Percentiles rank a stretch among this genome's conserved stretches.
phyloP scores from a whole-genome alignment of 2,113 vertebrate genomes.

The Periophthalmus modestus region DNA sequence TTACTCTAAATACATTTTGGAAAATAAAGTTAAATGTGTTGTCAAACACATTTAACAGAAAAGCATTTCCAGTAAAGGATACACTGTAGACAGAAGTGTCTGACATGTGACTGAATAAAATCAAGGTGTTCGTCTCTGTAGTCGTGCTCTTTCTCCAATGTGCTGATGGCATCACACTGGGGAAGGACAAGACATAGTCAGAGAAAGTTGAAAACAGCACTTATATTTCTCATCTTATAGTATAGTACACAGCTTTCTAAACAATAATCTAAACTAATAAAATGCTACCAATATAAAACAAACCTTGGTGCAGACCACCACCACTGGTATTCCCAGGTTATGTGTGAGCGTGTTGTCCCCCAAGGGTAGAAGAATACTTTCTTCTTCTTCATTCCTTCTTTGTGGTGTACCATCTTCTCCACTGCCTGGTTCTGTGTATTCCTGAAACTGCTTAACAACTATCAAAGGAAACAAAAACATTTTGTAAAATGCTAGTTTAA shows the following conservation, averaged over 20 bases:
- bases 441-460: conserved; percentile 98
- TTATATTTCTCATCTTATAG: neutral
- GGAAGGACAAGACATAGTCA: conserved; percentile 32
- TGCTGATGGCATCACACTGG: conserved; percentile 95
- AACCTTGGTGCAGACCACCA: conserved; percentile 95
- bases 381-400: conserved; percentile 89
- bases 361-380: conserved; percentile 90
- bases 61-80: conserved; percentile 81
- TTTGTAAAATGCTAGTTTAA: neutral
- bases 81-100: conserved; percentile 96
- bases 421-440: conserved; percentile 93
- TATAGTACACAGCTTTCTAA: neutral
- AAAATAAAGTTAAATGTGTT: neutral
- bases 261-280: neutral
- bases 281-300: neutral
- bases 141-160: conserved; percentile 98
- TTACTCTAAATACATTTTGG: neutral
- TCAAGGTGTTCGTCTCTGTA: conserved; percentile 98
- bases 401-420: conserved; percentile 91
- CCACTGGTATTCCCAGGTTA: conserved; percentile 94
- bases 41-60: neutral
- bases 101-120: conserved; percentile 96
- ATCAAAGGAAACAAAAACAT: conserved; percentile 12
- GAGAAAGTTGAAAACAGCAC: neutral
- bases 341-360: conserved; percentile 94